Evolutionary conservation across 2,888 invertebrate species (phyloP).

Genomic region (Trachelus iudaicus): DNA sequence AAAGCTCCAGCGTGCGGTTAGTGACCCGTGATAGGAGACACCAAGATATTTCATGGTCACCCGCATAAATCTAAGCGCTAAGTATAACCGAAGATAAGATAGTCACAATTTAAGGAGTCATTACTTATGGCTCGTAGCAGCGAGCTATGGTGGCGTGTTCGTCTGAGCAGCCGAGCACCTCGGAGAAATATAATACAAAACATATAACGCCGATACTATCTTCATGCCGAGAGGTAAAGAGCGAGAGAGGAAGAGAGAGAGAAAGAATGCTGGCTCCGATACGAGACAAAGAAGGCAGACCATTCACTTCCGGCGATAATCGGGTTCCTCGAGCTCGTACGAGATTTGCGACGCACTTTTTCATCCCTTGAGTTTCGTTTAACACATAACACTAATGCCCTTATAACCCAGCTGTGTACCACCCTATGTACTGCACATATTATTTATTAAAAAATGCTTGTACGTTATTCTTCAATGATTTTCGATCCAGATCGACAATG

Average conservation of each 20-base stretch:
- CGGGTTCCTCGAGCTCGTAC: background rate
- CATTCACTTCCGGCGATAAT: background rate
- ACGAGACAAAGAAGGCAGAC: background rate
- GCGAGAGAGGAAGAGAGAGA: background rate
- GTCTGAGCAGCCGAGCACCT: background rate
- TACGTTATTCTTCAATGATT: background rate
- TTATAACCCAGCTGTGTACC: background rate
- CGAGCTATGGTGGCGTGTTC: conserved; percentile 20
- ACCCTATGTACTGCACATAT: background rate
- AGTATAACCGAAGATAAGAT: conserved; percentile 56
- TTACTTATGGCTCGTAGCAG: conserved; percentile 46
- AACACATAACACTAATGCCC: background rate
- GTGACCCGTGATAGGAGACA: conserved; percentile 51
- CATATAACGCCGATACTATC: conserved; percentile 40
- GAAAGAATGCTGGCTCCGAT: background rate
- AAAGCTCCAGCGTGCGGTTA: conserved; percentile 26
- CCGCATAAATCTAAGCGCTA: conserved; percentile 50
- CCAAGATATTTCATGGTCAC: conserved; percentile 54
- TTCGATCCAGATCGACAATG: background rate
- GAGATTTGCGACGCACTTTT: background rate
- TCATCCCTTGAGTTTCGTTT: background rate
- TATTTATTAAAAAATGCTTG: background rate
- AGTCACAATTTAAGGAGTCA: conserved; percentile 55
- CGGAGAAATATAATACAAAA: conserved; percentile 45
- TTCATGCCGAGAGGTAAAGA: background rate